A percentile compares a stretch with the other conserved stretches of the same genome.
Evolutionary conservation across 2,888 invertebrate genomes (phyloP).

Genomic region (Lithophane semibrunnea): DNA sequence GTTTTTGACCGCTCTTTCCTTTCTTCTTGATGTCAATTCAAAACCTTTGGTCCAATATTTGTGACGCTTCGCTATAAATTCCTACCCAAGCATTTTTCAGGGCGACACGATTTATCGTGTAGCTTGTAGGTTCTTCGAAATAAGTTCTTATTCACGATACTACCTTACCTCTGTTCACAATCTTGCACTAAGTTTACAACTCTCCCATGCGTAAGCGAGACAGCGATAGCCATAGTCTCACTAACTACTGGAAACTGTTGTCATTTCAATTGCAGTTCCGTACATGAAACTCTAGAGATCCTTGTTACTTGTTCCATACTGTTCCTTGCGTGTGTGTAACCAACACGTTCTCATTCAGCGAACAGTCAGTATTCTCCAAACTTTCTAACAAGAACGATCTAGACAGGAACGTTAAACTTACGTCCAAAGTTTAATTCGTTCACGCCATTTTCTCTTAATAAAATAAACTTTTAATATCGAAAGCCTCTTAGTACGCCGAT

Average conservation of each 20-base stretch:
- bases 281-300: conserved; percentile 23
- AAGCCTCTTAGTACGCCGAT: conserved; percentile 35
- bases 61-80: neutral
- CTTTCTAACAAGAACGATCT: conserved; percentile 47
- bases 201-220: conserved; percentile 1
- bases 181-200: conserved; percentile 22
- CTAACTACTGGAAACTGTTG: conserved; percentile 36
- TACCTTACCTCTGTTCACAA: conserved; percentile 3
- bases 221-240: conserved; percentile 2
- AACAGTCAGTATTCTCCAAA: conserved; percentile 28
- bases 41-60: neutral
- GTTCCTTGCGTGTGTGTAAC: conserved; percentile 7
- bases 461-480: conserved; percentile 50
- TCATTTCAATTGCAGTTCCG: conserved; percentile 33
- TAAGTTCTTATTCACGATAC: conserved; percentile 14
- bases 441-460: conserved; percentile 49
- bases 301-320: conserved; percentile 12
- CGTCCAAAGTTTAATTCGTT: conserved; percentile 59
- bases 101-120: conserved; percentile 2
- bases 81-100: neutral
- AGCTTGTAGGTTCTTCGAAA: conserved; percentile 5
- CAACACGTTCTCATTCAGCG: conserved; percentile 5
- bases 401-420: conserved; percentile 41
- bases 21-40: neutral
- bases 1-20: neutral